Evolutionary conservation across 2,888 invertebrate species (phyloP), one percentile per base, ranked within the genome.

Genomic region (Boloria selene): DNA sequence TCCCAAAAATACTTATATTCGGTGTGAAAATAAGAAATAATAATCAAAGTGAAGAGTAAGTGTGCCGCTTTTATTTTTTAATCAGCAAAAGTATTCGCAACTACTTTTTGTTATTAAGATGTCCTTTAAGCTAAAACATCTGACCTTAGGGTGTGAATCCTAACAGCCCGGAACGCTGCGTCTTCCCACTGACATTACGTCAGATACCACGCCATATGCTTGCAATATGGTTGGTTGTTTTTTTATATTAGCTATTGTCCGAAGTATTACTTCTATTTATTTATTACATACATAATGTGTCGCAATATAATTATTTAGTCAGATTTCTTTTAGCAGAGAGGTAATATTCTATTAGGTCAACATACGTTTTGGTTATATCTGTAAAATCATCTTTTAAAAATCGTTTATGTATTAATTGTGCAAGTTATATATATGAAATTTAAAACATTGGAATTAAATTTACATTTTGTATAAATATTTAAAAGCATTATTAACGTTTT

Each of bases 141-240:
- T 65, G 60, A 65, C 65, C 65, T 65, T 60, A 60, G 53, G 53
- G 49, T 16, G 53, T 53, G 17, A 59, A 26, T 63, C 60, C 60
- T 56, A 52, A 70, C 54, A 45, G 38, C 59, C 61, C 68, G 66
- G 66, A 70, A 62, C 69, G 59, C 52, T 61, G 44, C 31, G 16
- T 66, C 68, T 53, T 62, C 70, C 70, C 70, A 69, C 70, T 31
- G 17, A 22, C 44, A 45, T 56, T 56, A 56, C 55, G 55, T 56
- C 55, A 56, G 55, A 22, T 14, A 44, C 44, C n/a, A 22, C 7
- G 44, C 44, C 61, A 53, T 47, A 59, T 59, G 59, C 47, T 59
- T 17, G 59, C 59, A 59, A 59, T 59, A 59, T 59, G 59, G 14
- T 49, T 31, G 49, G 13, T 61, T 53, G 17, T 54, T 54, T 44